These are phyloP conservation scores for Toxonevra muliebris DNA, from an alignment of 2,888 invertebrate species.

Conservation along the genomic window DNA sequence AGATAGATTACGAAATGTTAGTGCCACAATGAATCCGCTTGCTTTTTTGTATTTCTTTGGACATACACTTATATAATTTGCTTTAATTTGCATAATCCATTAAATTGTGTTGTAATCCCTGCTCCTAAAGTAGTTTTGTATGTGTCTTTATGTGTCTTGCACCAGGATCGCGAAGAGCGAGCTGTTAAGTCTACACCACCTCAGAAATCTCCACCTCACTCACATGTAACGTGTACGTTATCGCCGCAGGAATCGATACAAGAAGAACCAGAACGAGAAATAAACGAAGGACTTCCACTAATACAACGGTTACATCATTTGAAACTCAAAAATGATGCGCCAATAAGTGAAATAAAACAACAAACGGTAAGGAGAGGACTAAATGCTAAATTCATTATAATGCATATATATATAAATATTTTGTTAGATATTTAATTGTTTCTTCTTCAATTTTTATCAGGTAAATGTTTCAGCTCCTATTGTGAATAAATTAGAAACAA, in stretches of 20 bases:
- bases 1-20: no score
- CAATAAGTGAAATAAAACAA: conserved; percentile 62
- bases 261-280: conserved; percentile 69
- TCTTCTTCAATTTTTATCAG: conserved; percentile 8
- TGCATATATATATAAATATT: background rate
- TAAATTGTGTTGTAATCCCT: conserved; percentile 57
- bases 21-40: background rate
- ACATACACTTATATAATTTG: conserved; percentile 14
- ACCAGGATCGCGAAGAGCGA: conserved; percentile 70
- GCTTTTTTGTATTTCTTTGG: conserved; percentile 1
- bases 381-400: background rate
- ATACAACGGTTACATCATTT: conserved; percentile 79
- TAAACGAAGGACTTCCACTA: conserved; percentile 77
- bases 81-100: conserved; percentile 40
- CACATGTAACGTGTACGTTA: conserved; percentile 72
- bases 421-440: background rate
- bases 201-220: conserved; percentile 68
- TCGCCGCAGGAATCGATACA: conserved; percentile 67
- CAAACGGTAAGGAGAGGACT: conserved; percentile 50
- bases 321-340: conserved; percentile 79
- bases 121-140: conserved; percentile 65
- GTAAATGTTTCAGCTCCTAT: conserved; percentile 46
- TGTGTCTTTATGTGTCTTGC: conserved; percentile 64
- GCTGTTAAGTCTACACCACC: conserved; percentile 63
- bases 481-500: conserved; percentile 50